Conservation (phyloP, 2,797 vertebrate species). For the Sparus aurata region DNA sequence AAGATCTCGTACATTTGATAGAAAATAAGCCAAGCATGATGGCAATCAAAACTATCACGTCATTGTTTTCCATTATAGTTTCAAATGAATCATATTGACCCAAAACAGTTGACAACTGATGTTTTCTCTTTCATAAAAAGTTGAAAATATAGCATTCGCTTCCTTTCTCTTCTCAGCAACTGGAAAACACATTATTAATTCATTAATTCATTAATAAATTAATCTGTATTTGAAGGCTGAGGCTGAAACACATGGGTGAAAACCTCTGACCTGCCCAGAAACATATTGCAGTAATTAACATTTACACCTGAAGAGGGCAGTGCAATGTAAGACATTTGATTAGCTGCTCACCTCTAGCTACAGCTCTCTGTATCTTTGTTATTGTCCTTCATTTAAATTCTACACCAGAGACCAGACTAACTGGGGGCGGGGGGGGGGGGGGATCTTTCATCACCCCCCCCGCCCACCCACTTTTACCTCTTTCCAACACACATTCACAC, state of each 20-base stretch:
- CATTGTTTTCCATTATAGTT: no score
- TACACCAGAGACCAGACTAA: constrained; percentile 46
- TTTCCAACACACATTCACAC: background rate
- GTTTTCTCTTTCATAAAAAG: background rate
- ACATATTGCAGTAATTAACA: constrained; percentile 33
- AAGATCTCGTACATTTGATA: background rate
- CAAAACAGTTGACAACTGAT: background rate
- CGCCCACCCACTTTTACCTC: no score
- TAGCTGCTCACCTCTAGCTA: constrained; percentile 19
- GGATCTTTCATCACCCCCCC: no score
- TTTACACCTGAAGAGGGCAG: constrained; percentile 76
- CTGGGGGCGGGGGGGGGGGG: constrained; percentile 1
- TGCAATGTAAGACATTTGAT: constrained; percentile 51
- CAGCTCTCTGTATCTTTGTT: constrained; percentile 36
- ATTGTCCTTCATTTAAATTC: constrained; percentile 68
- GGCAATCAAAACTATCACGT: background rate
- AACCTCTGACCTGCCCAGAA: background rate
- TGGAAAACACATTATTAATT: no score
- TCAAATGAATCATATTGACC: background rate
- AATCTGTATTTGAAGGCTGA: background rate
- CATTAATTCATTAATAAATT: no score
- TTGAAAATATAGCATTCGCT: background rate
- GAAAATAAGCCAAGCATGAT: background rate
- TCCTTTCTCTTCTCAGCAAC: background rate
- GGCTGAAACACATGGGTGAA: background rate